Conservation (phyloP, 2,888 invertebrate genomes). For the Limnephilus marmoratus region DNA sequence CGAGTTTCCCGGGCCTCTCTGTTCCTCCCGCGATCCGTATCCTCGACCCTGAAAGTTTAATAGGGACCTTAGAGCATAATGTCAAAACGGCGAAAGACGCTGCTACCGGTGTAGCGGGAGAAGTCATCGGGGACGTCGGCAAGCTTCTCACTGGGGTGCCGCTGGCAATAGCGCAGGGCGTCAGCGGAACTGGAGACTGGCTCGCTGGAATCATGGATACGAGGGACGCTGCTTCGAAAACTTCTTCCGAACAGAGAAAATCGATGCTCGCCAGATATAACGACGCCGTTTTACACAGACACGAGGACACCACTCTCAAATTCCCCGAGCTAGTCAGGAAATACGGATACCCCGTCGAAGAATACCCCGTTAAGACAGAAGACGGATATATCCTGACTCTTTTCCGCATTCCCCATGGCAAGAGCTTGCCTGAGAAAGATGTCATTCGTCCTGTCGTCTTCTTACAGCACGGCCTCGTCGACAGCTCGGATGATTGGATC, state of each 20-base stretch:
- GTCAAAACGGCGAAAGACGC: conserved; percentile 5
- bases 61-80: neutral
- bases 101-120: conserved; percentile 29
- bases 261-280: conserved; percentile 70
- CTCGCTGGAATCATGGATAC: conserved; percentile 52
- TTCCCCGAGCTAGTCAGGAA: conserved; percentile 72
- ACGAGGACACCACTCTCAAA: conserved; percentile 69
- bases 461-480: conserved; percentile 82
- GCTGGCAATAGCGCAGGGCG: conserved; percentile 50
- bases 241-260: conserved; percentile 66
- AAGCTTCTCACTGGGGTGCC: conserved; percentile 51
- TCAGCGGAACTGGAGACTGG: conserved; percentile 55
- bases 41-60: neutral
- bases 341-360: conserved; percentile 71
- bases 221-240: neutral
- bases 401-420: conserved; percentile 72
- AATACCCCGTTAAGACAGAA: conserved; percentile 72
- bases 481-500: conserved; percentile 83
- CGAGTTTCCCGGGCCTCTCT: neutral
- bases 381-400: conserved; percentile 74
- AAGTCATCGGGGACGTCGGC: conserved; percentile 35
- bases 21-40: neutral
- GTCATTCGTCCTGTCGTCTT: conserved; percentile 74
- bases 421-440: conserved; percentile 66
- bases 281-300: conserved; percentile 67